Evolutionary conservation across 1,140 invertebrate species (phyloP), one percentile per base, ranked within the genome.

Genomic region (Bombus huntii): DNA sequence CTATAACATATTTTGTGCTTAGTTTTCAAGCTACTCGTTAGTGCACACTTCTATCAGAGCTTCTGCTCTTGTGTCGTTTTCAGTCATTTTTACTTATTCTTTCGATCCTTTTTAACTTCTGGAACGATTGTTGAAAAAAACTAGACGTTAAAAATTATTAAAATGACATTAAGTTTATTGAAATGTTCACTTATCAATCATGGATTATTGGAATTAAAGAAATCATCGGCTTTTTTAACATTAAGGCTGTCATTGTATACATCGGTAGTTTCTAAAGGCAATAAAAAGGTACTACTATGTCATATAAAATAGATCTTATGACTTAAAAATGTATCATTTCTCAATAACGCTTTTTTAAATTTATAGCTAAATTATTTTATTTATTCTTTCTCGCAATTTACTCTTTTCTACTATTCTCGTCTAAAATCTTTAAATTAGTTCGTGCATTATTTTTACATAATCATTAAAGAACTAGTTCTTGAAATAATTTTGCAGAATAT

Each of bases 111-210:
- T 81, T 81, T 57, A 53, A n/a, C 9, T 44, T 44, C 62, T 10
- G 3, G 2, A 13, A 37, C 5, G 13, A 39, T 34, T 72, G 3
- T 65, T 80, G 22, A 80, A 72, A 47, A 47, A 3, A 80, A 80
- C 42, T 44, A 71, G 47, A 79, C 25, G 4, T 59, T 37, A 3
- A 59, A 68, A 82, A 34, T 47, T 25, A 73, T 79, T 62, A 86
- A 34, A 85, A 90, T 92, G 91, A 91, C 89, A 53, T 77, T 92
- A n/a, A 93, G 87, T 42, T 66, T 92, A n/a, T 53, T 93, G 22
- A 92, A 88, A 85, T 87, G 44, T n/a, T 70, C 73, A 42, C 18
- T 86, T 10, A 28, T 74, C 68, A 89, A 53, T 82, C 80, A 83
- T 39, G 82, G 73, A 70, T 81, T 92, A 44, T 88, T 87, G 12